Evolutionary conservation across 1,140 invertebrate species (phyloP).

Genomic region (Neodiprion lecontei): DNA sequence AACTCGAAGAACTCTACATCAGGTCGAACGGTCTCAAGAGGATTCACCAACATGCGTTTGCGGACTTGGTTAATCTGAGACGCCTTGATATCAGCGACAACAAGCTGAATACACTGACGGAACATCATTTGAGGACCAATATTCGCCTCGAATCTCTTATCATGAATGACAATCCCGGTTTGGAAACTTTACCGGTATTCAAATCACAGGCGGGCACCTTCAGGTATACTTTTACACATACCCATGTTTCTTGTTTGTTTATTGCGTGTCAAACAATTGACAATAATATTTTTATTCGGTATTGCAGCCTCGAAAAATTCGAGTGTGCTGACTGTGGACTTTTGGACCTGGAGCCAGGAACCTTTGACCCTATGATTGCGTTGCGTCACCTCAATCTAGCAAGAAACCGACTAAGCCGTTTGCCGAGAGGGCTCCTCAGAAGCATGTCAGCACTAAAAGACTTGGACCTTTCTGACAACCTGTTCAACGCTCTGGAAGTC

Average conservation of each 20-base stretch:
- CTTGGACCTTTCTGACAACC: conserved; percentile 74
- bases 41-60: conserved; percentile 73
- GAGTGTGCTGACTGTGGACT: conserved; percentile 75
- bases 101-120: conserved; percentile 67
- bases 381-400: conserved; percentile 69
- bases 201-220: conserved; percentile 47
- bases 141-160: conserved; percentile 71
- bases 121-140: conserved; percentile 71
- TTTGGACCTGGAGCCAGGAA: conserved; percentile 65
- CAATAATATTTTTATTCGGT: conserved; percentile 17
- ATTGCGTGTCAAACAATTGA: conserved; percentile 17
- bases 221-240: conserved; percentile 33
- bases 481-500: conserved; percentile 64
- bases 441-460: conserved; percentile 66
- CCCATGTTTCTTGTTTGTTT: conserved; percentile 8
- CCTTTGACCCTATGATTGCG: conserved; percentile 72
- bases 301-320: conserved; percentile 43
- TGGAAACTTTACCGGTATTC: conserved; percentile 67
- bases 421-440: conserved; percentile 58
- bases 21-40: conserved; percentile 70
- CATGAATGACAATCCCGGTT: conserved; percentile 69
- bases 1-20: conserved; percentile 68
- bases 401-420: conserved; percentile 58
- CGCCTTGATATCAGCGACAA: conserved; percentile 75
- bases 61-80: conserved; percentile 66